Percentiles rank a stretch among this genome's conserved stretches.
These are phyloP conservation scores for Platyscapa corneri DNA, from an alignment of 1,140 invertebrate species.

Conservation along the genomic window DNA sequence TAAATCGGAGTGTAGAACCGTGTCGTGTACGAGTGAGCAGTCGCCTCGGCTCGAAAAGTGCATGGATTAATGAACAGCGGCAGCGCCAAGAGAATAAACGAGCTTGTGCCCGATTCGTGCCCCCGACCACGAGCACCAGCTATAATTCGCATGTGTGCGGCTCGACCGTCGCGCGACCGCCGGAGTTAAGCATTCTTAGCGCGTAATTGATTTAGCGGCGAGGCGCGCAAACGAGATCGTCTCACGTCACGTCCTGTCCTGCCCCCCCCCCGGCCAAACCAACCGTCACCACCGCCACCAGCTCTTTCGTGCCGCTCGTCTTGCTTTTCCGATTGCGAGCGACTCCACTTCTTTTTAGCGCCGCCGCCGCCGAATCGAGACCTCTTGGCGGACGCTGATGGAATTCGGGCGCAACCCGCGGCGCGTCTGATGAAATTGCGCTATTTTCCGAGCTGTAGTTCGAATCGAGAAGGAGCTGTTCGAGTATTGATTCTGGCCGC, in stretches of 20 bases:
- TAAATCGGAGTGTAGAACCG: slow-evolving; percentile 26
- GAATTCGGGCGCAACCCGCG: too few species aligned
- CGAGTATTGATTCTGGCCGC: not conserved
- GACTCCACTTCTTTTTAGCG: too few species aligned
- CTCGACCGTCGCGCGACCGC: not conserved
- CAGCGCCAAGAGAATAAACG: slow-evolving; percentile 10
- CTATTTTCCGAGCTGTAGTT: too few species aligned
- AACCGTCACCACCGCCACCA: too few species aligned
- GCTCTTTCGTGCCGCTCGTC: too few species aligned
- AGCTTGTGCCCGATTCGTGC: slow-evolving; percentile 17
- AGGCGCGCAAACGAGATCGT: slow-evolving; percentile 43
- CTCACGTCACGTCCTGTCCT: not conserved
- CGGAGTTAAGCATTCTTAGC: slow-evolving; percentile 34
- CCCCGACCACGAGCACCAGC: not conserved
- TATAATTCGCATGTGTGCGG: slow-evolving; percentile 9
- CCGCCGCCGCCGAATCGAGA: too few species aligned
- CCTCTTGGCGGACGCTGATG: too few species aligned
- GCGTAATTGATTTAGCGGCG: slow-evolving; percentile 44
- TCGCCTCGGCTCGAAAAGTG: not conserved
- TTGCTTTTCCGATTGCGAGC: too few species aligned
- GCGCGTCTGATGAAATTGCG: too few species aligned
- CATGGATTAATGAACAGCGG: slow-evolving; percentile 34
- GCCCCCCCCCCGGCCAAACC: too few species aligned
- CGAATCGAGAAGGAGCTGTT: too few species aligned
- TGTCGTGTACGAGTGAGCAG: not conserved